Base-by-base conservation (phyloP, 1,140 invertebrate species). In the Magallana gigas region DNA sequence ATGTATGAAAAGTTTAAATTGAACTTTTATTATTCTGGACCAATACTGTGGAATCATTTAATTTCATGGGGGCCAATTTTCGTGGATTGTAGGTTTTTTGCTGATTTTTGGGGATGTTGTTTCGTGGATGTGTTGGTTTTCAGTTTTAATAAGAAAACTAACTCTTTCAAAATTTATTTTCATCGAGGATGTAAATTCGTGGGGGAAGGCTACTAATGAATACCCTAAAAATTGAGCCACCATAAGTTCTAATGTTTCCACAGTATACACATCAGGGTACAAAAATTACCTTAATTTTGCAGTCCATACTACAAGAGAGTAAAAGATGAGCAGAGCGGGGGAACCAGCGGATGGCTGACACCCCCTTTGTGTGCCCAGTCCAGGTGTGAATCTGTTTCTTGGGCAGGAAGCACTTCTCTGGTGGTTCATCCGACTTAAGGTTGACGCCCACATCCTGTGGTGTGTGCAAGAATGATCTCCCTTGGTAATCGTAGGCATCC, bases 391-490 rank as follows among this genome's bases (percentile, higher is more conserved):
- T 97, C 90, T 98, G 97, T 64, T 98, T 97, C 95, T 99, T 99
- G 36, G 99, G 99, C 87, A 99, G 95, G 94, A 99, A 99, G 95
- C 99, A 99, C 93, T 98, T 97, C 83, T 98, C 97, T 0, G 99
- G 99, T 36, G 98, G 97, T 14, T 97, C 96, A 89, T 98, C 98
- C n/a, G 97, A 97, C 68, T 97, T 97, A 9, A 99, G 96, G 95
- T 99, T 99, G 8, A 99, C 97, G 14, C 98, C 99, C 91, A 99
- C 97, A 95, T 99, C 98, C 93, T 98, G 97, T 9, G 99, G 99
- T 9, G 97, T 96, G 93, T 98, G 97, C 64, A 99, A 95, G 94
- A 98, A 99, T 8, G 98, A 98, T 84, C 99, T 95, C 18, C 98
- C 98, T 95, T 99, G 98, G 95, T 99, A 99, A 95, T 99, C 99